These are phyloP conservation scores for Edolisoma coerulescens DNA, from an alignment of 2,113 vertebrate species.

Conservation along the genomic window DNA sequence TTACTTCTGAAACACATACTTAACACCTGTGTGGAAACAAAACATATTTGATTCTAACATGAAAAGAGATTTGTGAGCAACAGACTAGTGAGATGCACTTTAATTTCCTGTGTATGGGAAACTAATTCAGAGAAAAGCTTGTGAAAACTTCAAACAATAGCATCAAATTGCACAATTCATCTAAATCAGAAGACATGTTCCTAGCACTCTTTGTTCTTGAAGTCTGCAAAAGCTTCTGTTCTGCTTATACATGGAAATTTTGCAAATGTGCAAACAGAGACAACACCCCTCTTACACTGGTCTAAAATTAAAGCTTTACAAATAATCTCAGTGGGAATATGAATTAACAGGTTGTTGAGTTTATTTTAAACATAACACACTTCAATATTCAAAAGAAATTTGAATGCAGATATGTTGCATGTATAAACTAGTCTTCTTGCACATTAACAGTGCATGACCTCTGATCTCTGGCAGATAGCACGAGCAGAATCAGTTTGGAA, in stretches of 20 bases:
- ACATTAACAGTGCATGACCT: not conserved
- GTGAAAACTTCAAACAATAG: not conserved
- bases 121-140: not conserved
- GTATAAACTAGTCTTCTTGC: not conserved
- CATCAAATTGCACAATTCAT: not conserved
- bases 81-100: not conserved
- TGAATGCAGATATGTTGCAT: not conserved
- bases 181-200: not conserved
- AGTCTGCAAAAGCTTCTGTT: not conserved
- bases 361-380: not conserved
- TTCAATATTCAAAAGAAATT: not conserved
- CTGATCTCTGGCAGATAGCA: not conserved
- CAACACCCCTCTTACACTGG: fast-evolving
- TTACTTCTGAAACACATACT: not conserved
- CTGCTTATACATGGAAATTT: not conserved
- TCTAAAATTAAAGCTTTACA: not conserved
- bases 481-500: not conserved
- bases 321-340: not conserved
- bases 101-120: not conserved
- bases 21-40: not conserved
- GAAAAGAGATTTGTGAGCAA: not conserved
- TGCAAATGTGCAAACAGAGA: not conserved
- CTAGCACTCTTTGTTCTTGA: not conserved
- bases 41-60: not conserved
- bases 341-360: not conserved